Conservation (phyloP, 2,113 vertebrate genomes). For the Lanius ludovicianus region DNA sequence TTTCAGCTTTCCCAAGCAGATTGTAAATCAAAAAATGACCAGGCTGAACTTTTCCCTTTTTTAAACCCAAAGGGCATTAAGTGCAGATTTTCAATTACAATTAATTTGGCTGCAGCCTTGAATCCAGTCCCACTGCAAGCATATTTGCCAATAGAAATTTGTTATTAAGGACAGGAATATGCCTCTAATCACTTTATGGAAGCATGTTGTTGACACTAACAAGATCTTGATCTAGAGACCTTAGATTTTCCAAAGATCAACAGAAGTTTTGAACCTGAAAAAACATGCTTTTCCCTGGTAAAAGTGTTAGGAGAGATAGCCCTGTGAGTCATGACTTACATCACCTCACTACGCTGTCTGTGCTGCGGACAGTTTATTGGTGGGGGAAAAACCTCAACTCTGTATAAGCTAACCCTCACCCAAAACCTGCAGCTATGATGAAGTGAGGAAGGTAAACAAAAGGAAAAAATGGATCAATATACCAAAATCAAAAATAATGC, state of each 20-base stretch:
- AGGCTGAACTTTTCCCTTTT: neutral
- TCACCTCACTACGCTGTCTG: neutral
- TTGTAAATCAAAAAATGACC: neutral
- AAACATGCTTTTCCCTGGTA: neutral
- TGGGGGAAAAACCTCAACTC: fast-evolving
- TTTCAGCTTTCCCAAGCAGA: neutral
- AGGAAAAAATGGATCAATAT: neutral
- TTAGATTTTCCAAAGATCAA: neutral
- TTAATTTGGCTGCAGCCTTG: neutral
- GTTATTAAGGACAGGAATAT: neutral
- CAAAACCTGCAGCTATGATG: neutral
- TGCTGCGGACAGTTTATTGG: neutral
- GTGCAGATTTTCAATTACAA: neutral
- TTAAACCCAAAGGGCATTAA: neutral
- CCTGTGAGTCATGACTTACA: neutral
- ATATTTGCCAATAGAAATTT: neutral
- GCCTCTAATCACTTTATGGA: neutral
- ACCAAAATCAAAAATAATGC: neutral
- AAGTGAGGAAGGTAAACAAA: neutral
- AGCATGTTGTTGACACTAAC: neutral
- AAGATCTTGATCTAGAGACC: neutral
- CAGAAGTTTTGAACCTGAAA: neutral
- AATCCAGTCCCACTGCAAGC: neutral
- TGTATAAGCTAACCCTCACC: neutral
- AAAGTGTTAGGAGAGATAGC: neutral